phyloP scores from a whole-genome alignment of 2,797 vertebrate species.

The Eulemur coronatus region DNA sequence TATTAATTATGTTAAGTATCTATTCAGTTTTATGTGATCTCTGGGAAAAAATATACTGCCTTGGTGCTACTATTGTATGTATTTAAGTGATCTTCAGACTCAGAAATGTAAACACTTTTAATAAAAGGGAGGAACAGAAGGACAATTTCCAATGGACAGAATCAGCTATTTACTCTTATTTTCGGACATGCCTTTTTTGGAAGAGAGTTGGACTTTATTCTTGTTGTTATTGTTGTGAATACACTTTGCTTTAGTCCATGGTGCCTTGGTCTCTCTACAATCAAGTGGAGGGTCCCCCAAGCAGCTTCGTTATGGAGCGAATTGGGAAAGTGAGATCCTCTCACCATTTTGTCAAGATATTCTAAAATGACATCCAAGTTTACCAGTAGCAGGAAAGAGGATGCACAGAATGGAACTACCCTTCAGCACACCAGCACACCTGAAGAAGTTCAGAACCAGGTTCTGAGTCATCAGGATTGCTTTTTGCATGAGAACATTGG shows the following conservation, averaged over 20 bases:
- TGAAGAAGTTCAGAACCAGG: background rate
- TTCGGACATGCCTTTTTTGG: background rate
- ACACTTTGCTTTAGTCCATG: constrained; percentile 13
- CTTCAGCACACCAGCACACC: background rate
- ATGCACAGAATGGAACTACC: background rate
- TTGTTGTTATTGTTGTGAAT: background rate
- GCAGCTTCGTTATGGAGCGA: background rate
- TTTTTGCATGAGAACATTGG: background rate
- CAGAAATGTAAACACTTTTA: constrained; percentile 67
- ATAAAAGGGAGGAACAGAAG: constrained; percentile 63
- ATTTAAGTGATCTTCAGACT: constrained; percentile 80
- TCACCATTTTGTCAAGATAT: background rate
- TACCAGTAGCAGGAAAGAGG: background rate
- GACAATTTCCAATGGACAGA: constrained; percentile 13
- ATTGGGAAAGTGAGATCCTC: background rate
- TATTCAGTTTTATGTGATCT: constrained; percentile 83
- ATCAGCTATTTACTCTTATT: background rate
- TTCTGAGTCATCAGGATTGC: background rate
- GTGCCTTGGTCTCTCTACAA: constrained; percentile 24
- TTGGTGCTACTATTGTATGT: constrained; percentile 85
- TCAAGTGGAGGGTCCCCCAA: background rate
- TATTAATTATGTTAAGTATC: constrained; percentile 74
- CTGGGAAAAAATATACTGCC: constrained; percentile 80
- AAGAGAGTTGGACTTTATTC: background rate
- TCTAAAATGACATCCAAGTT: background rate